Evolutionary conservation across 1,140 invertebrate species (phyloP).

Genomic region (Trichomalopsis sarcophagae): DNA sequence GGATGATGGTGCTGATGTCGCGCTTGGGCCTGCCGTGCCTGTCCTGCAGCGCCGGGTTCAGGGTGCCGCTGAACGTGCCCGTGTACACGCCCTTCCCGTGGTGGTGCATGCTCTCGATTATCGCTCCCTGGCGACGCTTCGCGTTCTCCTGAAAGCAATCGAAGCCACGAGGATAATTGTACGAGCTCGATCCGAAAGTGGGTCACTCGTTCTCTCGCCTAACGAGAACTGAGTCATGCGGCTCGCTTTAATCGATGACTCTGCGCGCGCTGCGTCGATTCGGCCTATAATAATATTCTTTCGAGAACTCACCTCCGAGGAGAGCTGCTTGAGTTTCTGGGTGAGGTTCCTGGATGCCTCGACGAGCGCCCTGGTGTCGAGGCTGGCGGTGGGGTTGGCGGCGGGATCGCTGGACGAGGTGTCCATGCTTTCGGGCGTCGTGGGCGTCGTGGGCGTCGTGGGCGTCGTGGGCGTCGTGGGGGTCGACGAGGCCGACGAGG

Average conservation of each 20-base stretch:
- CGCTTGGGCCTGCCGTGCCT: conserved; percentile 91
- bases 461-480: conserved; percentile 25
- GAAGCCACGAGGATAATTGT: neutral
- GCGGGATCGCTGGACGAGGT: conserved; percentile 58
- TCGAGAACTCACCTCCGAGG: conserved; percentile 83
- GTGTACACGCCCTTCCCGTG: conserved; percentile 93
- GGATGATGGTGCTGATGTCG: conserved; percentile 95
- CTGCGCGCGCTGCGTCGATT: neutral
- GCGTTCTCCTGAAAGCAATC: conserved; percentile 67
- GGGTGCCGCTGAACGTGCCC: conserved; percentile 88
- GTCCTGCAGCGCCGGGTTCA: conserved; percentile 96
- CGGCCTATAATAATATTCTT: neutral
- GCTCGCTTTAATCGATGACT: neutral
- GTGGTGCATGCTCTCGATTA: conserved; percentile 95
- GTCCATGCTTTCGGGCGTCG: conserved; percentile 46
- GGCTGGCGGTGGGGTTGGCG: conserved; percentile 68
- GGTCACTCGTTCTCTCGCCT: neutral
- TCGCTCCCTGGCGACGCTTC: conserved; percentile 82
- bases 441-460: conserved; percentile 38
- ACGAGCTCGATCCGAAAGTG: neutral
- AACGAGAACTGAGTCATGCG: neutral
- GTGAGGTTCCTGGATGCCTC: conserved; percentile 94
- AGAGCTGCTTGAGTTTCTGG: conserved; percentile 92
- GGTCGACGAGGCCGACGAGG: neutral
- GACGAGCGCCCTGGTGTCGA: conserved; percentile 86